phyloP scores from a whole-genome alignment of 2,888 invertebrate species.

The Plagodis dolabraria region DNA sequence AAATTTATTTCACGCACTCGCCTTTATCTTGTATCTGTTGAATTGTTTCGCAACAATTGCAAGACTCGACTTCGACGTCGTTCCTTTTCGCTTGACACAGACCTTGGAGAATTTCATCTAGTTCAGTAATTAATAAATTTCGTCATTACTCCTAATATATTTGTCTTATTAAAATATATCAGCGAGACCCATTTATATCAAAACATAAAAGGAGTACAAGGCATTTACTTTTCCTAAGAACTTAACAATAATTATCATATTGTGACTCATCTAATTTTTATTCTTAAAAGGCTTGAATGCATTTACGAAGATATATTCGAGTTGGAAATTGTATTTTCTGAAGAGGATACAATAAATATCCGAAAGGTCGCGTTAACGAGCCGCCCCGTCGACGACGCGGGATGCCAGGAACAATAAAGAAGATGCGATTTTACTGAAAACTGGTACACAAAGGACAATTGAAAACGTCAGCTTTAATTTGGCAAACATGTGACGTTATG shows the following conservation, averaged over 20 bases:
- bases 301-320: conserved; percentile 42
- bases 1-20: conserved; percentile 72
- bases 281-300: conserved; percentile 25
- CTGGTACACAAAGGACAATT: conserved; percentile 57
- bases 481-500: conserved; percentile 52
- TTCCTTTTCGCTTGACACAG: conserved; percentile 59
- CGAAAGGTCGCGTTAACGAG: conserved; percentile 83
- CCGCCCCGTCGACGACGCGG: conserved; percentile 55
- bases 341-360: conserved; percentile 82
- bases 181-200: background rate
- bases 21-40: conserved; percentile 75
- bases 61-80: conserved; percentile 42
- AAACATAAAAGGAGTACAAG: too few species aligned
- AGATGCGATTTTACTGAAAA: conserved; percentile 65
- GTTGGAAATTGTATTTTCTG: conserved; percentile 81
- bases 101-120: too few species aligned
- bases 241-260: too few species aligned
- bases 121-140: too few species aligned
- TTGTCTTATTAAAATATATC: background rate
- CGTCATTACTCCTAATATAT: too few species aligned
- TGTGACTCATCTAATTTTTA: conserved; percentile 13
- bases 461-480: conserved; percentile 60
- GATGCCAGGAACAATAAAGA: conserved; percentile 78
- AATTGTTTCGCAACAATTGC: conserved; percentile 72
- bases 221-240: too few species aligned